phyloP scores from a whole-genome alignment of 2,113 vertebrate species.

The Tachycineta bicolor region DNA sequence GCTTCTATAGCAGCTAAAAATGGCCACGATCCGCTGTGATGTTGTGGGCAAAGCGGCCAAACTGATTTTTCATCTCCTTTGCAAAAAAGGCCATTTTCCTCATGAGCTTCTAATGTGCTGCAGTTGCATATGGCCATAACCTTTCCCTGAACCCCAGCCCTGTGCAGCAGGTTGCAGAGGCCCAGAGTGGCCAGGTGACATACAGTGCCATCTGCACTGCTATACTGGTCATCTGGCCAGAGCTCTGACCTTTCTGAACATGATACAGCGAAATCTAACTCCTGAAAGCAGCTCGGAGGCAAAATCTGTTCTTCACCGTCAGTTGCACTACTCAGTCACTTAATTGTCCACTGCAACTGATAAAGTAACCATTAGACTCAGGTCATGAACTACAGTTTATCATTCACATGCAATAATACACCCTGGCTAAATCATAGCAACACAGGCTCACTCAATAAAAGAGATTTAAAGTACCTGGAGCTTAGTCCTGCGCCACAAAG shows the following conservation, averaged over 20 bases:
- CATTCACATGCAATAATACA: conserved; percentile 54
- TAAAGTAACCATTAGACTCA: conserved; percentile 78
- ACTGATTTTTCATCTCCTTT: conserved; percentile 1
- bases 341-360: conserved; percentile 79
- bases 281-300: conserved; percentile 80
- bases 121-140: conserved; percentile 70
- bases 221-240: conserved; percentile 82
- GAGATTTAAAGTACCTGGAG: conserved; percentile 14
- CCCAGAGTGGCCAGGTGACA: conserved; percentile 78
- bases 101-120: neutral
- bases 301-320: conserved; percentile 81
- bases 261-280: conserved; percentile 82
- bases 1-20: neutral
- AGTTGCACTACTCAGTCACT: conserved; percentile 71
- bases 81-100: conserved; percentile 11
- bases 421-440: conserved; percentile 28
- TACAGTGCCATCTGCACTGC: conserved; percentile 77
- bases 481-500: neutral
- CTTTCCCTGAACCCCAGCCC: conserved; percentile 77
- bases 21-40: neutral
- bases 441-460: neutral
- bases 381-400: conserved; percentile 75
- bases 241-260: conserved; percentile 82
- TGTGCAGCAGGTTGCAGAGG: conserved; percentile 76
- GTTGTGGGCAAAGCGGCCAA: neutral